Evolutionary conservation across 2,888 invertebrate genomes (phyloP).

Genomic region (Sesia apiformis): DNA sequence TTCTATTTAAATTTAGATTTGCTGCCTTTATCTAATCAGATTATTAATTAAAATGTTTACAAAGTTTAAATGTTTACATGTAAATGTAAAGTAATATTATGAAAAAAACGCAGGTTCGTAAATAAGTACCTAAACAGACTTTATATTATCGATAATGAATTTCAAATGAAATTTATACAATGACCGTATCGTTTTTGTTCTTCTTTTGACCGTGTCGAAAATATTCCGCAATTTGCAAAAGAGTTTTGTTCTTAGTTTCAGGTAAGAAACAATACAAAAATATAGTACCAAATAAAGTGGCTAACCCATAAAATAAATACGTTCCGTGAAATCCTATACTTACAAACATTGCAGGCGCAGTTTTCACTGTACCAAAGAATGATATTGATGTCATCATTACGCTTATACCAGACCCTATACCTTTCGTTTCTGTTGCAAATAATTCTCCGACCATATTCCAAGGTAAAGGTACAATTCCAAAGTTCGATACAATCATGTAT

Average conservation of each 20-base stretch:
- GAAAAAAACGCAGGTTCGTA: no score
- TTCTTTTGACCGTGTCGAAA: conserved; percentile 51
- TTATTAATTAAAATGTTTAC: no score
- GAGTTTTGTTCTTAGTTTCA: conserved; percentile 79
- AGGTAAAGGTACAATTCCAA: conserved; percentile 79
- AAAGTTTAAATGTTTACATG: no score
- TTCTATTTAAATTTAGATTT: no score
- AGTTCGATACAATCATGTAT: conserved; percentile 74
- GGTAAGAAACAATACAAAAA: conserved; percentile 77
- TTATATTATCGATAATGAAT: no score
- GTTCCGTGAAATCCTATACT: conserved; percentile 73
- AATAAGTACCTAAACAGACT: no score
- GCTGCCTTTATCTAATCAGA: no score
- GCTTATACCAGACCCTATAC: conserved; percentile 80
- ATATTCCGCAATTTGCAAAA: conserved; percentile 78
- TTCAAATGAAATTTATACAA: no score
- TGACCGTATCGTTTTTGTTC: conserved; percentile 6
- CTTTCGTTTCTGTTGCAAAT: conserved; percentile 78
- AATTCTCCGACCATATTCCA: conserved; percentile 86
- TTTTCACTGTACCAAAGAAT: conserved; percentile 80
- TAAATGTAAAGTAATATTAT: no score
- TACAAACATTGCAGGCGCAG: conserved; percentile 75
- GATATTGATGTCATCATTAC: conserved; percentile 79
- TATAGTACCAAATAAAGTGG: conserved; percentile 74
- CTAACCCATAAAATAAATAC: conserved; percentile 77